phyloP scores from a whole-genome alignment of 1,140 invertebrate genomes.

The Periplaneta americana region DNA sequence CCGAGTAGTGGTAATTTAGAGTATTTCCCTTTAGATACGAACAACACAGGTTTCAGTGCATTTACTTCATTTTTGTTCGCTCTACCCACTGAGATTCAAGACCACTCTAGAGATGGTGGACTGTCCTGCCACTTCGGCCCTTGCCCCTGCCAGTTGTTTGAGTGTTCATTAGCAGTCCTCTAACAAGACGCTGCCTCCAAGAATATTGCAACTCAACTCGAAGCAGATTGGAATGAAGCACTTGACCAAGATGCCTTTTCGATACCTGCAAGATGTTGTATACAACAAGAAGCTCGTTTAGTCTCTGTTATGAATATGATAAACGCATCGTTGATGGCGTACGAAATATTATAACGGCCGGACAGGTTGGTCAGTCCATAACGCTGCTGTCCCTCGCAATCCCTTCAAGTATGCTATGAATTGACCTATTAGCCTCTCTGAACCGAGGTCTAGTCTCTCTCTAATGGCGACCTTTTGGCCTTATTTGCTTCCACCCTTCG shows the following conservation, averaged over 20 bases:
- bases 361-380: neutral
- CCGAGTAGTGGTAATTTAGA: too few relatives aligned
- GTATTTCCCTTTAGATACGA: too few relatives aligned
- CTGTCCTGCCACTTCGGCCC: too few relatives aligned
- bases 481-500: conserved; percentile 12
- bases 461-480: conserved; percentile 15
- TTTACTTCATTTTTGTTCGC: too few relatives aligned
- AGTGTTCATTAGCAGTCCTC: neutral
- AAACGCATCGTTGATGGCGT: neutral
- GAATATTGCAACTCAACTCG: neutral
- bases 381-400: neutral
- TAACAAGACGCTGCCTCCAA: neutral
- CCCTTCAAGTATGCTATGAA: conserved; percentile 14
- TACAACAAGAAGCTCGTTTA: neutral
- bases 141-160: neutral
- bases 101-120: too few relatives aligned
- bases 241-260: neutral
- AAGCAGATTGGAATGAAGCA: neutral
- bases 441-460: conserved; percentile 12
- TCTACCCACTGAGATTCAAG: too few relatives aligned
- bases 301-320: neutral
- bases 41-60: too few relatives aligned
- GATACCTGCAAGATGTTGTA: neutral
- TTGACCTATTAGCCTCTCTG: conserved; percentile 20
- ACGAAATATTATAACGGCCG: neutral